Conservation (phyloP, 2,797 vertebrate species). For the Rhabdomys pumilio region DNA sequence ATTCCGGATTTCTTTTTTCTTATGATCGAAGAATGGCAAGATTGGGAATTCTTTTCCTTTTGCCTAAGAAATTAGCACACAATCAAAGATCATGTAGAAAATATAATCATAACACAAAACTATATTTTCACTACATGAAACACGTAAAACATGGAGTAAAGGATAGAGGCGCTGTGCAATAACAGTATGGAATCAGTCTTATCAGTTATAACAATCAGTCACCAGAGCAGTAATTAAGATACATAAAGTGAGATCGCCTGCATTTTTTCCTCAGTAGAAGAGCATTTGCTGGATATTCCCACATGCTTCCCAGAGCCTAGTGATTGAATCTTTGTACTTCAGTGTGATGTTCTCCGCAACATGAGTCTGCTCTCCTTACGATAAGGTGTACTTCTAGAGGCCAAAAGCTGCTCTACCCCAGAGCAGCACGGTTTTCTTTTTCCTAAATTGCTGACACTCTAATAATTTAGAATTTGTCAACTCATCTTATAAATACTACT, state of each 20-base stretch:
- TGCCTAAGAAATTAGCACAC: neutral
- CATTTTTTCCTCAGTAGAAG: neutral
- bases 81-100: neutral
- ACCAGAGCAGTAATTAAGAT: neutral
- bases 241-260: neutral
- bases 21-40: constrained; percentile 26
- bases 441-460: neutral
- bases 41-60: constrained; percentile 33
- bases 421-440: neutral
- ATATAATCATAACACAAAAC: neutral
- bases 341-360: rapidly evolving
- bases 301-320: neutral
- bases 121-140: constrained; percentile 7
- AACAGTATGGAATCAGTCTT: neutral
- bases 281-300: neutral
- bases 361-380: rapidly evolving
- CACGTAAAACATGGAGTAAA: neutral
- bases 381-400: neutral
- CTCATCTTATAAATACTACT: neutral
- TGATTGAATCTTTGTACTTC: neutral
- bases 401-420: neutral
- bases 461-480: neutral
- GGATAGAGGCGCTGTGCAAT: neutral
- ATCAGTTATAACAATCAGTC: neutral
- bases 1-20: neutral